Evolutionary conservation across 92 coral and sea anemone species (phyloP), one percentile per base, ranked within the genome.

Genomic region (Palythoa heliodiscus): DNA sequence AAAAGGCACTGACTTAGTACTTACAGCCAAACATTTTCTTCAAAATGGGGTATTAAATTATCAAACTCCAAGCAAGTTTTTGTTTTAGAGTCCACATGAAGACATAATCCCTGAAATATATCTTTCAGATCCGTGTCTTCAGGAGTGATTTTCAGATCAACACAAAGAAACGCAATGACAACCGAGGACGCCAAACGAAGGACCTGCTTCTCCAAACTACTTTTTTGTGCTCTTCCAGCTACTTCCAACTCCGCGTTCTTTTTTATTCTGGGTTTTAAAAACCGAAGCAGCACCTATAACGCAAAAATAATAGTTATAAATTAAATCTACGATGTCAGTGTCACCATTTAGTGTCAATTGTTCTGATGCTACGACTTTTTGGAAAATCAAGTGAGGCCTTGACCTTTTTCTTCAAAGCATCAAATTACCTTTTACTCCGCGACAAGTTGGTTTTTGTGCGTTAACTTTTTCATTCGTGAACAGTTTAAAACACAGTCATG

Each of bases 121-220:
- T 55, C 25, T 6, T 76, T 76, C 4, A 76, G 17, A 38, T 55
- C 52, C 4, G 53, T 68, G 5, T 2, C 82, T 6, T 55, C 69
- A 2, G n/a, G 67, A 35, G 2, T 0, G 52, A 76, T 35, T 1
- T 55, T 13, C 10, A n/a, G 11, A 16, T 61, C 68, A 76, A 8
- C 48, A 52, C 69, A 76, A 25, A 76, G 52, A 61, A 76, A 2
- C 5, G 82, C 15, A 10, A 76, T 76, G 22, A 69, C 52, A 37
- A 76, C 52, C 3, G 82, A 54, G 6, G 82, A 76, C n/a, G 82
- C 82, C 50, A 76, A 76, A 7, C 82, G 82, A 35, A 76, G 69
- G 23, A 3, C 25, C 48, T 76, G 82, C 24, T 11, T 15, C 25
- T 76, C 82, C 67, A 16, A 29, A 38, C 1, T 55, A 35, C 22